Evolutionary conservation across 2,113 vertebrate species (phyloP).

Genomic region (Stigmatopora argus): DNA sequence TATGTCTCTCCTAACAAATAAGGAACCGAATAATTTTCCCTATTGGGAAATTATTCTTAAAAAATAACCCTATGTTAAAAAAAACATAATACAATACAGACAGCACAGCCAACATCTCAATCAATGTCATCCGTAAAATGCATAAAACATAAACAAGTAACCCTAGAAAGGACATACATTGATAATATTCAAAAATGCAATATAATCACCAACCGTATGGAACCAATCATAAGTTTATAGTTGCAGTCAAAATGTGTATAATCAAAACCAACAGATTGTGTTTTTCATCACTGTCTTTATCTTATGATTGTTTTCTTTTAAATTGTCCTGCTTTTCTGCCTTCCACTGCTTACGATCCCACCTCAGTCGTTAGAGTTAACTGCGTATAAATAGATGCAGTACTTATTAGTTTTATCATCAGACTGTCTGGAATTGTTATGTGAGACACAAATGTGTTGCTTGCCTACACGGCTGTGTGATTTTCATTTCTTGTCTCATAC

Average conservation of each 20-base stretch:
- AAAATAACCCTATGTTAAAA: no score
- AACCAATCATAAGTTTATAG: not conserved
- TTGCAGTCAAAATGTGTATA: not conserved
- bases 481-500: conserved; percentile 28
- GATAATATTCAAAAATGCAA: no score
- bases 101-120: no score
- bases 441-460: conserved; percentile 7
- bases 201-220: no score
- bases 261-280: not conserved
- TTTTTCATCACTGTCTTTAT: not conserved
- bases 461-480: conserved; percentile 1
- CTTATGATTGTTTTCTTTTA: not conserved
- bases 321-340: not conserved
- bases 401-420: conserved; percentile 7
- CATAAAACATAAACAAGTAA: no score
- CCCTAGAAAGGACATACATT: no score
- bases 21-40: no score
- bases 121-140: no score
- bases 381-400: conserved; percentile 2
- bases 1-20: no score
- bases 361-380: not conserved
- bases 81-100: no score
- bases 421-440: not conserved
- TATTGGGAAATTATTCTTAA: no score
- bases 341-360: not conserved